A percentile compares a stretch with the other conserved stretches of the same genome.
Evolutionary conservation across 1,140 invertebrate species (phyloP).

Genomic region (Rhagoletis pomonella): DNA sequence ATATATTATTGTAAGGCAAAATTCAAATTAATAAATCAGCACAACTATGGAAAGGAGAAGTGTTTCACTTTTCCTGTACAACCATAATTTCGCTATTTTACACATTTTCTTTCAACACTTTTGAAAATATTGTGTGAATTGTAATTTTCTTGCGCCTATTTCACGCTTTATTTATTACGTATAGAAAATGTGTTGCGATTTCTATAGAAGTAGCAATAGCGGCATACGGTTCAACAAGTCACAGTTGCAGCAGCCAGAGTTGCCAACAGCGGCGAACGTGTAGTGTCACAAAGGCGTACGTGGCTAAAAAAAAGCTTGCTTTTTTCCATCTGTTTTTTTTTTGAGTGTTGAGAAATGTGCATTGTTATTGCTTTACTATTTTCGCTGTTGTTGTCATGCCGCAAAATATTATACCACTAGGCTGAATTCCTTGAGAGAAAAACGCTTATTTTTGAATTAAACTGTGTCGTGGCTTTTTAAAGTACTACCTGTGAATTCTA

Average conservation of each 20-base stretch:
- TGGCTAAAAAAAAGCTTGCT: too few species aligned
- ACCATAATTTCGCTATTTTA: not conserved
- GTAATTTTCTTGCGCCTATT: not conserved
- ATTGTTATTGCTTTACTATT: too few species aligned
- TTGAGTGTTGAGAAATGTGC: not conserved
- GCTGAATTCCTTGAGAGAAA: too few species aligned
- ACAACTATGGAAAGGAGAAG: too few species aligned
- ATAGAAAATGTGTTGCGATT: conserved; percentile 20
- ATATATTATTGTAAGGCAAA: too few species aligned
- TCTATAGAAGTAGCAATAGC: not conserved
- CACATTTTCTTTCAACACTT: not conserved
- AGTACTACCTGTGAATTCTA: not conserved
- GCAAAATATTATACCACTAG: not conserved
- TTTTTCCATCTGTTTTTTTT: too few species aligned
- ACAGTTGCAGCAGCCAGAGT: not conserved
- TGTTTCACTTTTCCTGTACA: too few species aligned
- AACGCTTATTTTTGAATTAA: too few species aligned
- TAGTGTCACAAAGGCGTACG: not conserved
- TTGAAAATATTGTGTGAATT: not conserved
- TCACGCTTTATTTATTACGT: conserved; percentile 18
- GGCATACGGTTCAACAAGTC: not conserved
- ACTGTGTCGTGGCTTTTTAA: too few species aligned
- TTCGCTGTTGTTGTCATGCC: not conserved
- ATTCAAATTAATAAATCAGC: too few species aligned
- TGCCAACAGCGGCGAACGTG: not conserved